phyloP scores from a whole-genome alignment of 35 echinoderm and acorn worm genomes.

The Diadema setosum region DNA sequence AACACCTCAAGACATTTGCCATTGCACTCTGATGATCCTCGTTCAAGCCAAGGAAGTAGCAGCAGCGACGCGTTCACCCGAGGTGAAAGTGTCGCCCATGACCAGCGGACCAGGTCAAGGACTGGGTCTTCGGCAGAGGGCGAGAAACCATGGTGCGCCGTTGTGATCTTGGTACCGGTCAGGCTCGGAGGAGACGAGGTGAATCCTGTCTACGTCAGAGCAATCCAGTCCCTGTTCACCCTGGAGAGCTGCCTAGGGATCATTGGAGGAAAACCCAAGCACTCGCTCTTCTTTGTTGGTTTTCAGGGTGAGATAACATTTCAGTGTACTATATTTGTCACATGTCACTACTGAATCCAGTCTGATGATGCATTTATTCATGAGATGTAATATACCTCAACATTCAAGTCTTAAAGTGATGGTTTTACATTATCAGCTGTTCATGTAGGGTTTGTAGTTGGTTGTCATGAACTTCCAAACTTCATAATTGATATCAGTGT shows the following conservation, averaged over 20 bases:
- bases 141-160: slow-evolving; percentile 60
- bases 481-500: too few species aligned
- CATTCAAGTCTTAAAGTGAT: too few species aligned
- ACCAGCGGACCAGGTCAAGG: neutral
- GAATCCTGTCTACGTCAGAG: slow-evolving; percentile 80
- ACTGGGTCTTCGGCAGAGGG: neutral
- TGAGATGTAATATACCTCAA: too few species aligned
- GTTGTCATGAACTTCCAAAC: too few species aligned
- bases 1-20: neutral
- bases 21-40: too few species aligned
- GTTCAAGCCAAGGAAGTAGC: too few species aligned
- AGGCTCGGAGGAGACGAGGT: slow-evolving; percentile 91
- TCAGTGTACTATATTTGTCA: neutral
- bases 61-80: neutral
- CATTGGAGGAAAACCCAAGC: slow-evolving; percentile 96
- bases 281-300: slow-evolving; percentile 94
- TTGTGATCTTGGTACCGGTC: slow-evolving; percentile 83
- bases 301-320: slow-evolving; percentile 73
- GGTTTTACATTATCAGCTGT: too few species aligned
- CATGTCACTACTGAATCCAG: neutral
- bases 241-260: slow-evolving; percentile 91
- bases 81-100: neutral
- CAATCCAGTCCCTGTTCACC: slow-evolving; percentile 82
- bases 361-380: too few species aligned
- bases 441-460: too few species aligned